Evolutionary conservation across 2,888 invertebrate genomes (phyloP).

Genomic region (Nycteola revayana): DNA sequence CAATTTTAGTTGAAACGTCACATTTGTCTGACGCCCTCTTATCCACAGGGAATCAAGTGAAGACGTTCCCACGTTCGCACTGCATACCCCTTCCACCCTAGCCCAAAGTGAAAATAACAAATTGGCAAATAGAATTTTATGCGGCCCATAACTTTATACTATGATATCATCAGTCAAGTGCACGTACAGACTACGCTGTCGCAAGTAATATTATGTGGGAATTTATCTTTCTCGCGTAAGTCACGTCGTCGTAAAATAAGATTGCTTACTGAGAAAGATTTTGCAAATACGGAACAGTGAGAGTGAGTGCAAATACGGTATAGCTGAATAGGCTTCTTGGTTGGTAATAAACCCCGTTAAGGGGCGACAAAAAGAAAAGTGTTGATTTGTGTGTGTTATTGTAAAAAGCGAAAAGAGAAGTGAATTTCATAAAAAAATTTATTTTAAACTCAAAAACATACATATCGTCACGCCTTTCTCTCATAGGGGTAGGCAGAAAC

Average conservation of each 20-base stretch:
- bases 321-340: no score
- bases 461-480: no score
- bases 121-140: constrained; percentile 59
- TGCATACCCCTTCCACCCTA: constrained; percentile 42
- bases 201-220: constrained; percentile 10
- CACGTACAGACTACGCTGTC: constrained; percentile 11
- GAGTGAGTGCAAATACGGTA: no score
- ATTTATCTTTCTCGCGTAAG: background rate
- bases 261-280: background rate
- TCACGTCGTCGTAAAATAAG: background rate
- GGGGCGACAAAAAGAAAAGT: no score
- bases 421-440: no score
- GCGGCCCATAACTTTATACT: constrained; percentile 24
- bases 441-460: no score
- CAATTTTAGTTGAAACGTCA: constrained; percentile 5
- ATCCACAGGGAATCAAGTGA: constrained; percentile 27
- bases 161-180: constrained; percentile 19
- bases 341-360: no score
- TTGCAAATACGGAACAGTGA: no score
- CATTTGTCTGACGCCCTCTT: constrained; percentile 3
- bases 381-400: no score
- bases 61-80: constrained; percentile 72
- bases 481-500: no score
- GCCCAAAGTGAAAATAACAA: constrained; percentile 66
- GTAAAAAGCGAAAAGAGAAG: no score